Conservation (phyloP, 2,888 invertebrate genomes). For the Cephus pulcher region DNA sequence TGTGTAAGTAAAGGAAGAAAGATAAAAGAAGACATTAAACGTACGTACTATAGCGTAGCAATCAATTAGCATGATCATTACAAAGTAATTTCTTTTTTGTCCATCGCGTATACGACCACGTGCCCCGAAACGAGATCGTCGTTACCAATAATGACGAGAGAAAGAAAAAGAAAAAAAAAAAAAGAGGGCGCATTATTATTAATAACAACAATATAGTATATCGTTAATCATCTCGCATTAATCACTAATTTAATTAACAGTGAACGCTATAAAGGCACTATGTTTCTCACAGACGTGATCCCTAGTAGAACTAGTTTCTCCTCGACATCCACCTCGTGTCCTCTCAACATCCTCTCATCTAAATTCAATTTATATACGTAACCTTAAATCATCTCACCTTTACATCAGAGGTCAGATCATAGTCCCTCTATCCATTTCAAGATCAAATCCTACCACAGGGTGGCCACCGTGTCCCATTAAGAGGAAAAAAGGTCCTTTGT, state of each 20-base stretch:
- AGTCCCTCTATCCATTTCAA: conserved; percentile 14
- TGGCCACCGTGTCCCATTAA: background rate
- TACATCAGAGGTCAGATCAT: background rate
- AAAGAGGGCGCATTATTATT: background rate
- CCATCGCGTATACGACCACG: background rate
- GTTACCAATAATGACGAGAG: conserved; percentile 5
- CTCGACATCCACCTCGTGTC: background rate
- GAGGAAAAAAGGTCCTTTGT: conserved; percentile 21
- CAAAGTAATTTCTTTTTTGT: background rate
- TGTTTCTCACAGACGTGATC: conserved; percentile 50
- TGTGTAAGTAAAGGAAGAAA: background rate
- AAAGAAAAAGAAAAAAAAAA: background rate
- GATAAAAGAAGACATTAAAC: background rate
- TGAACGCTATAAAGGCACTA: conserved; percentile 48
- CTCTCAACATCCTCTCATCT: background rate
- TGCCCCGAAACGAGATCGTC: background rate
- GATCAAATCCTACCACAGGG: background rate
- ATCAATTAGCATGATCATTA: background rate
- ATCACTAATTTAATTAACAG: conserved; percentile 30
- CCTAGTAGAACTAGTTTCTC: conserved; percentile 25
- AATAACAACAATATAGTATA: conserved; percentile 18
- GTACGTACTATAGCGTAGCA: background rate
- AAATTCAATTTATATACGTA: background rate
- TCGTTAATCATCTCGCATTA: conserved; percentile 23
- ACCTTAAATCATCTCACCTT: background rate